phyloP scores from a whole-genome alignment of 1,140 invertebrate species.

The Thereuonema tuberculata region DNA sequence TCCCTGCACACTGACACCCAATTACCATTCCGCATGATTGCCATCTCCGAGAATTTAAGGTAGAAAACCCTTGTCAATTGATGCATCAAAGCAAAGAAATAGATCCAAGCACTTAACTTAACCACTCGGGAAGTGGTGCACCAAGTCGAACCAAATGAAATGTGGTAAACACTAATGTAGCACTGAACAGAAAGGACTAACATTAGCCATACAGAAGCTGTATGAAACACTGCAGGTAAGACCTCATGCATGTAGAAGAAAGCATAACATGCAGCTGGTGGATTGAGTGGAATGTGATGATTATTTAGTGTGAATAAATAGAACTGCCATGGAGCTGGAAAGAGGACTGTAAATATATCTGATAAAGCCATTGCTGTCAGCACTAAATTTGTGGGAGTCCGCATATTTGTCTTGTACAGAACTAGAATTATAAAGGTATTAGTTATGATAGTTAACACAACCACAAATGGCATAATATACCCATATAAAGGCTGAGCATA shows the following conservation, averaged over 20 bases:
- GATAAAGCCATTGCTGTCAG: conserved; percentile 74
- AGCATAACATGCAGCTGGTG: conserved; percentile 56
- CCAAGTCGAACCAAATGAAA: conserved; percentile 63
- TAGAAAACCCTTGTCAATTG: conserved; percentile 68
- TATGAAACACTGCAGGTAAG: conserved; percentile 76
- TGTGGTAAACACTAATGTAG: conserved; percentile 84
- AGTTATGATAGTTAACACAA: conserved; percentile 74
- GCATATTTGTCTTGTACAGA: conserved; percentile 45
- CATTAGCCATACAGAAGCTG: conserved; percentile 81
- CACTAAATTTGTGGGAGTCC: conserved; percentile 52
- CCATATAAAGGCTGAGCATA: conserved; percentile 50
- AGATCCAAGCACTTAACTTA: conserved; percentile 58
- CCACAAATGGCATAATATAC: conserved; percentile 65
- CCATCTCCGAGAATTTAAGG: conserved; percentile 32
- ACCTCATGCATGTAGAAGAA: conserved; percentile 61
- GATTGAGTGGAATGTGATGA: conserved; percentile 58
- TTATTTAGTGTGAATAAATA: conserved; percentile 84
- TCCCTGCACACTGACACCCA: conserved; percentile 38
- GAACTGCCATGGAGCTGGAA: conserved; percentile 70
- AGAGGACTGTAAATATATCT: conserved; percentile 79
- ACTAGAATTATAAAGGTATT: conserved; percentile 75
- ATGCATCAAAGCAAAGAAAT: conserved; percentile 55
- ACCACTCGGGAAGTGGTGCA: conserved; percentile 71
- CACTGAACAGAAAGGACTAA: conserved; percentile 70
- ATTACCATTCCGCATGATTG: conserved; percentile 47